Conservation (phyloP, 2,797 vertebrate species). For the Epinephelus awoara region DNA sequence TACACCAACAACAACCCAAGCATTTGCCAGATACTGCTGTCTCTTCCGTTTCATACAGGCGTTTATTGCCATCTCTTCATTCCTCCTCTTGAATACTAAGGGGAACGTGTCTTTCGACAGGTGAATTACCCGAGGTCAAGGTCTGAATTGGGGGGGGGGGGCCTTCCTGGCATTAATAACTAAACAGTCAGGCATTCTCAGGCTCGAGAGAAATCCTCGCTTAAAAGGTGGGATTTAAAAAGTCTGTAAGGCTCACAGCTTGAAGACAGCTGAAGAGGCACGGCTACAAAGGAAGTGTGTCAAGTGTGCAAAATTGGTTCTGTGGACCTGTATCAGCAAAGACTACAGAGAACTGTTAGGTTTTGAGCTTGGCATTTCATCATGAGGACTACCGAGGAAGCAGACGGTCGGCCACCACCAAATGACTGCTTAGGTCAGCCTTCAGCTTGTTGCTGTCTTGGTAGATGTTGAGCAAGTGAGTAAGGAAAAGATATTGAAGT, state of each 20-base stretch:
- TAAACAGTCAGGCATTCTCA: constrained; percentile 77
- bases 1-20: constrained; percentile 31
- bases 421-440: constrained; percentile 32
- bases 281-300: constrained; percentile 74
- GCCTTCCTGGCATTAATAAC: constrained; percentile 77
- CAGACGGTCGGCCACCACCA: constrained; percentile 16
- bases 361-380: constrained; percentile 60
- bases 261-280: constrained; percentile 70
- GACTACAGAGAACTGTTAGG: constrained; percentile 60
- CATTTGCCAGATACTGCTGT: constrained; percentile 41
- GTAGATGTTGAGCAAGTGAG: constrained; percentile 39
- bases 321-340: constrained; percentile 66
- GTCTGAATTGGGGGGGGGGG: constrained; percentile 55
- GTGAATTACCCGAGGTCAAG: constrained; percentile 76
- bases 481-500: constrained; percentile 26
- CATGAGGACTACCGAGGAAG: constrained; percentile 36
- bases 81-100: constrained; percentile 63
- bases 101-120: constrained; percentile 62
- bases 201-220: constrained; percentile 75
- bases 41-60: constrained; percentile 53
- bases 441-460: constrained; percentile 38
- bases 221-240: constrained; percentile 83
- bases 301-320: constrained; percentile 76
- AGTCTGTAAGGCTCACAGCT: constrained; percentile 72
- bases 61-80: constrained; percentile 51